Percentiles rank a stretch among this genome's conserved stretches.
Evolutionary conservation across 2,888 invertebrate genomes (phyloP).

Genomic region (Rosalia funebris): DNA sequence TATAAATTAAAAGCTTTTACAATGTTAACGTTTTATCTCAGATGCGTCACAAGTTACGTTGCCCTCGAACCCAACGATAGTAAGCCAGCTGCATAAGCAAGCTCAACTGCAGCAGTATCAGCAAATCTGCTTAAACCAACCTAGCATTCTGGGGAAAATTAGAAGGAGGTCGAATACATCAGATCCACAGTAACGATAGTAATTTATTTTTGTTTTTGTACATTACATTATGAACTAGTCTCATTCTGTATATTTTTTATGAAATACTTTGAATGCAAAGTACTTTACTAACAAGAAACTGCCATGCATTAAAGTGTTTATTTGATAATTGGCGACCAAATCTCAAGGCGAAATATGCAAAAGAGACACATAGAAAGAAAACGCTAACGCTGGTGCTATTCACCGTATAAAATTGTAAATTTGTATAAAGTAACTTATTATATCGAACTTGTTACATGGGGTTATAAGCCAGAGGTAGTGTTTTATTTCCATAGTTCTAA

Average conservation of each 20-base stretch:
- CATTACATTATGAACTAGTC: slow-evolving; percentile 47
- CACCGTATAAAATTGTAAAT: neutral
- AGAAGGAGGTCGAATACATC: slow-evolving; percentile 60
- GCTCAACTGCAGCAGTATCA: slow-evolving; percentile 59
- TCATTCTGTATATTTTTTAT: slow-evolving; percentile 37
- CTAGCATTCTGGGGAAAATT: slow-evolving; percentile 56
- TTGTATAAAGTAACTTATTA: neutral
- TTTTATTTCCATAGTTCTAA: neutral
- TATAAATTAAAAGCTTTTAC: slow-evolving; percentile 33
- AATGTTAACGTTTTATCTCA: slow-evolving; percentile 50
- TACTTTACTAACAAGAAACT: slow-evolving; percentile 43
- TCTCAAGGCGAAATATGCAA: slow-evolving; percentile 18
- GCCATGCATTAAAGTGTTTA: slow-evolving; percentile 40
- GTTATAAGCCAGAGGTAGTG: neutral
- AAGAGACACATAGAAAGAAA: neutral
- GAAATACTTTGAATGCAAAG: slow-evolving; percentile 34
- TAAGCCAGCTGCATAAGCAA: slow-evolving; percentile 59
- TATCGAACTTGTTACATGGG: too few species aligned
- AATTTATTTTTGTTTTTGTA: slow-evolving; percentile 37
- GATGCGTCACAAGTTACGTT: slow-evolving; percentile 55
- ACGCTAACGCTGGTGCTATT: neutral
- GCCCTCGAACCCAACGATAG: slow-evolving; percentile 51
- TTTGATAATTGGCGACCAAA: slow-evolving; percentile 17
- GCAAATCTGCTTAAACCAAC: slow-evolving; percentile 58
- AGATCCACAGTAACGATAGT: slow-evolving; percentile 58